Evolutionary conservation across 2,113 vertebrate genomes (phyloP), one percentile per base, ranked within the genome.

Genomic region (Gymnorhina tibicen): DNA sequence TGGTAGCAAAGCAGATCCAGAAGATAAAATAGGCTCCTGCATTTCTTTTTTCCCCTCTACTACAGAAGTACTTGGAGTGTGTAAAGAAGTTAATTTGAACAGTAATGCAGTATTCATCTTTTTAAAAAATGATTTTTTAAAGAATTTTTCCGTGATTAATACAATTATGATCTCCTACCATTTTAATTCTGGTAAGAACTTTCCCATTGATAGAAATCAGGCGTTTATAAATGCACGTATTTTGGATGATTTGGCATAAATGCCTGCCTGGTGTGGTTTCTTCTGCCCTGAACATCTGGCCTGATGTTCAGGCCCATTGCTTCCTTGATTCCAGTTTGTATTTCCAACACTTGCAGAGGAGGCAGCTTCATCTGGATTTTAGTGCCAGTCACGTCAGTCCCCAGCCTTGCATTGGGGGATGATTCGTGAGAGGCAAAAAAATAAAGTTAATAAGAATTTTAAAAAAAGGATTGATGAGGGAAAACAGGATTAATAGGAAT

Each of bases 381-480:
- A 9, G 12, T 26, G 33, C 26, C 28, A 5, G 10, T 28, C 9
- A 0, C 33, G 39, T 52, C 39, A 33, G 0, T 27, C 20, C 28
- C 32, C 18, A 19, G 11, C 30, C 7, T 82, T 39, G 55, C 19
- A 1, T 10, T 41, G 12, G 22, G 47, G 24, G 33, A 5, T 55
- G 35, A 37, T n/a, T 6, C 22, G 22, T 11, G 11, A 30, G 4
- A 46, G 15, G 8, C 50, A 15, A 13, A 33, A 50, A 72, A 53
- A 32, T 9, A 0, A 28, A 33, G 9, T 46, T 53, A 6, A 28
- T 9, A 9, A 1, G 18, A 33, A 39, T 28, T 63, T 55, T 44
- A 10, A 7, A 8, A 3, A 6, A 3, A 13, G 3, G 16, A 5
- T 58, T 58, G 9, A 56, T 64, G 7, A 46, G 39, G 8, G 23